phyloP scores from a whole-genome alignment of 1,140 invertebrate genomes.

The Drosophila yakuba region DNA sequence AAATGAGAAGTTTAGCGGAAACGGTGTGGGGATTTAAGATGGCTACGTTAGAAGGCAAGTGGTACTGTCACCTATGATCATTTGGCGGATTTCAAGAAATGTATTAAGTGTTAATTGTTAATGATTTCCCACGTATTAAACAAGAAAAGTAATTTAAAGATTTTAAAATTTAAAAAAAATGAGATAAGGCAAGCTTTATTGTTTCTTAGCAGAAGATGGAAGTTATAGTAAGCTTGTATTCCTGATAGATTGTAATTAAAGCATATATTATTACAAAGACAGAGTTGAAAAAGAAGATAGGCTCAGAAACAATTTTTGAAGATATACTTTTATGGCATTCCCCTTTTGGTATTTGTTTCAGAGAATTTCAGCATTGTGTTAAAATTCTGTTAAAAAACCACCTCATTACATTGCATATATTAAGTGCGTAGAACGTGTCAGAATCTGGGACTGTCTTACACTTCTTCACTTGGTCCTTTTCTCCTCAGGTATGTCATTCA shows the following conservation, averaged over 20 bases:
- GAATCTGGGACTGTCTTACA: slow-evolving; percentile 6
- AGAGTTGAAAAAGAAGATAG: background rate
- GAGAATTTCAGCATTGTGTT: slow-evolving; percentile 22
- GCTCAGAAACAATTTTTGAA: slow-evolving; percentile 27
- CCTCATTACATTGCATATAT: slow-evolving; percentile 58
- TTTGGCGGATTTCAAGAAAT: no score
- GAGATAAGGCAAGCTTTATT: background rate
- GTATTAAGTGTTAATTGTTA: background rate
- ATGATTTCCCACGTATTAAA: no score
- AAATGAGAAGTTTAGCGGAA: slow-evolving; percentile 29
- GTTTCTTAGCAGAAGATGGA: background rate
- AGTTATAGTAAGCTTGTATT: no score
- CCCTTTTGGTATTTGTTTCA: slow-evolving; percentile 14
- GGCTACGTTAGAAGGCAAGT: background rate
- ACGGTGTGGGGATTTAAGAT: background rate
- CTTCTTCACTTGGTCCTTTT: background rate
- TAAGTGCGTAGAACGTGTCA: slow-evolving; percentile 50
- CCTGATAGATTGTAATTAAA: background rate
- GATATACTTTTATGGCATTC: slow-evolving; percentile 77
- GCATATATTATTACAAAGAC: background rate
- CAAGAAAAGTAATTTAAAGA: no score
- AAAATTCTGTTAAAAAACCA: slow-evolving; percentile 27
- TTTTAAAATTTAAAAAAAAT: no score
- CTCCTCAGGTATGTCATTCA: slow-evolving; percentile 61
- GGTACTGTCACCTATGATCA: background rate